These are phyloP conservation scores for Noctua fimbriata DNA, from an alignment of 2,888 invertebrate species.

Conservation along the genomic window DNA sequence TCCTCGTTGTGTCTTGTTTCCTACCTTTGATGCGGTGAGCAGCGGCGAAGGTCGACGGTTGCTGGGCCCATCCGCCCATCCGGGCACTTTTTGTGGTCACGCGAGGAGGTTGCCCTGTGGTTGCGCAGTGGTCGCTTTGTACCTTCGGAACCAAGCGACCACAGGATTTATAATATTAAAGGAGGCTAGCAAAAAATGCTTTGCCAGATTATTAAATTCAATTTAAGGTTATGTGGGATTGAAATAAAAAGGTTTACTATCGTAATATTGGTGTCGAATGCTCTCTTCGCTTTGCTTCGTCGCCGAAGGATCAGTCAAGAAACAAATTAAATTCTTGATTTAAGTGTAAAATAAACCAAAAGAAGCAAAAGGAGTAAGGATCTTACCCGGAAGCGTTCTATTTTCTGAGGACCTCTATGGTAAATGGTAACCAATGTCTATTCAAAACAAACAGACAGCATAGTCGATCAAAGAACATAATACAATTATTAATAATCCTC, in stretches of 20 bases:
- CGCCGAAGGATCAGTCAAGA: background rate
- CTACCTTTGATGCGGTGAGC: constrained; percentile 48
- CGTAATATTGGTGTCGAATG: background rate
- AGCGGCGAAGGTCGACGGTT: constrained; percentile 25
- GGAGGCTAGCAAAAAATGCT: constrained; percentile 4
- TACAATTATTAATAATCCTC: background rate
- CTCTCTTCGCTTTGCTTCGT: background rate
- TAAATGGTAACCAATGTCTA: background rate
- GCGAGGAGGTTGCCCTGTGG: constrained; percentile 30
- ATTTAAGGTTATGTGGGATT: background rate
- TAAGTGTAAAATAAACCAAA: background rate
- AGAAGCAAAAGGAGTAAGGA: background rate
- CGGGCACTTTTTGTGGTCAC: constrained; percentile 41
- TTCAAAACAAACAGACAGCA: background rate
- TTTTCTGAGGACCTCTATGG: background rate
- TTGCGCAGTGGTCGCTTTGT: constrained; percentile 49
- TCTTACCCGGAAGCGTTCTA: background rate
- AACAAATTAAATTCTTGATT: background rate
- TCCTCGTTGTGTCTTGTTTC: constrained; percentile 5
- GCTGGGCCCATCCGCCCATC: constrained; percentile 16
- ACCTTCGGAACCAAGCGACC: constrained; percentile 16
- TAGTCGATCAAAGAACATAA: background rate
- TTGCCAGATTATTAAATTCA: background rate
- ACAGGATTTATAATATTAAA: constrained; percentile 24
- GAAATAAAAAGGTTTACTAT: background rate